Base-by-base conservation (phyloP, 2,797 vertebrate genomes). In the Esox masquinongy region DNA sequence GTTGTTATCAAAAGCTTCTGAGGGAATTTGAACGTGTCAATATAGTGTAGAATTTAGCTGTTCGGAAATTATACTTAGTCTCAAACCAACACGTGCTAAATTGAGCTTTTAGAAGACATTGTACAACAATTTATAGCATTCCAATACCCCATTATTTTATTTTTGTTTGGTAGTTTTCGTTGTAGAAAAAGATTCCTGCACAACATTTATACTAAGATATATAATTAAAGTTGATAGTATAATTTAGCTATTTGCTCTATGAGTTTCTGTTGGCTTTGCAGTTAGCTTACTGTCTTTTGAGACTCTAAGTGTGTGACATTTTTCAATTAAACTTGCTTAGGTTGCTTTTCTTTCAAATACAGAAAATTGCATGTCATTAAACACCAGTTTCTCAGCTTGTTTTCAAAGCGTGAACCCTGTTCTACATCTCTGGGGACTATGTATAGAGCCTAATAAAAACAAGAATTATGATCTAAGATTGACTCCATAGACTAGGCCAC, bases 171-270 rank as follows among this genome's bases (percentile, higher is more conserved):
- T 47, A 2, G 39, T 50, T 29, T 16, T n/a, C 43, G 22, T 78
- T 67, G 74, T 22, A 74, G 67, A 22, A 64, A 70, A 50, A 51
- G 51, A 36, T 74, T 74, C 67, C 80, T 3, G 2, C 29, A 15
- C 82, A 79, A 75, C 47, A 77, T 49, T 79, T 61, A 75, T 76
- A 71, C 67, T 66, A 24, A 74, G 64, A 86, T 74, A 68, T 84
- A 78, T 86, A 87, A 87, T 90, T 89, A 89, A 83, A 61, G 74
- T 4, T 11, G 43, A 84, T 88, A 86, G 80, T 56, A 73, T 66
- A 63, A 67, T 72, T 69, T 74, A 80, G 72, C 84, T 80, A 78
- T 80, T 80, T 78, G 75, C 74, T 73, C 68, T 73, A 71, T 68
- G 72, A 79, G 16, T 74, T 77, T 81, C 26, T 2, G 51, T 22